Conservation (phyloP, 2,113 vertebrate species). For the Gymnarchus niloticus region DNA sequence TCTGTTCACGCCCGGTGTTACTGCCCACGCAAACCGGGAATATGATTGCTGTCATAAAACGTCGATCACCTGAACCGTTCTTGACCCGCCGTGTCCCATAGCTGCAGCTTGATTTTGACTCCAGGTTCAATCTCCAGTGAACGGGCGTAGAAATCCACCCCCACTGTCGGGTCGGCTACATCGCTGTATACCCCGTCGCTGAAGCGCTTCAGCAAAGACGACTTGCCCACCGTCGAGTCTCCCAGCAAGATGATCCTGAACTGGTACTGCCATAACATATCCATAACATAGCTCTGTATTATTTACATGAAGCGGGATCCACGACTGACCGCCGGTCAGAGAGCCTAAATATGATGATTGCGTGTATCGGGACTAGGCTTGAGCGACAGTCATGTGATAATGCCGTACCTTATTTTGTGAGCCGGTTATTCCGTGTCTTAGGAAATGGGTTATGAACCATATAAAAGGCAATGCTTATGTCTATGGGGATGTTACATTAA, state of each 20-base stretch:
- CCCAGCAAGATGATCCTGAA: slow-evolving; percentile 75
- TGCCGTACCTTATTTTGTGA: background rate
- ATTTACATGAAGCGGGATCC: background rate
- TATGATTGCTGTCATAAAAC: background rate
- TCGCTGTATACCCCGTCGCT: slow-evolving; percentile 63
- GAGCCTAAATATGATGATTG: slow-evolving; percentile 16
- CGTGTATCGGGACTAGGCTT: background rate
- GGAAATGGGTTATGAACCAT: background rate
- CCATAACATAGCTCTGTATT: slow-evolving; percentile 60
- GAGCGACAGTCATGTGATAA: slow-evolving; percentile 53
- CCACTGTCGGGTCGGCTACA: slow-evolving; percentile 66
- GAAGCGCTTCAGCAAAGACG: slow-evolving; percentile 75
- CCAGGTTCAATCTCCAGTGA: slow-evolving; percentile 60
- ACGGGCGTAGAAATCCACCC: slow-evolving; percentile 76
- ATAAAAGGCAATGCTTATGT: background rate
- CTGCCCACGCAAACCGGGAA: background rate
- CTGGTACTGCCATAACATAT: slow-evolving; percentile 73
- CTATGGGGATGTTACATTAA: background rate
- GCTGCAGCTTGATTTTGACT: slow-evolving; percentile 75
- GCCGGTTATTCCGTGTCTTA: background rate
- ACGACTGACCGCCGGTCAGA: slow-evolving; percentile 39
- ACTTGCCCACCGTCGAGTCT: slow-evolving; percentile 76
- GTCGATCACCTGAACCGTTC: slow-evolving; percentile 73
- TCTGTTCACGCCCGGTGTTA: background rate
- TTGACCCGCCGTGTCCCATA: slow-evolving; percentile 83